phyloP scores from a whole-genome alignment of 2,113 vertebrate genomes.

The Upupa epops region DNA sequence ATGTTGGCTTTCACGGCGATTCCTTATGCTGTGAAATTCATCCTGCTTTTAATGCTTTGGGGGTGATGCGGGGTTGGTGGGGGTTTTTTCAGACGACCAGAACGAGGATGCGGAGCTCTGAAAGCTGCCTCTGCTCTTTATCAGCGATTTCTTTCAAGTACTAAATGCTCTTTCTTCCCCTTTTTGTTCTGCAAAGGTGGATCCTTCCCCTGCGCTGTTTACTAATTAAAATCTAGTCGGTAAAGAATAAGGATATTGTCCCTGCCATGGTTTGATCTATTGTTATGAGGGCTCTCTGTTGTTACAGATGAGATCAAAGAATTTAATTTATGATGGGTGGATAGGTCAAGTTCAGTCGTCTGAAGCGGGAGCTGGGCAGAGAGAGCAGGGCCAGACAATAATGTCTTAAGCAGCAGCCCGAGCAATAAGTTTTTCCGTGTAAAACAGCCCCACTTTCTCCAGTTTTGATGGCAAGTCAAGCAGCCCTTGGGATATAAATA shows the following conservation, averaged over 20 bases:
- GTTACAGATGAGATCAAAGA: conserved; percentile 72
- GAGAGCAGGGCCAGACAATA: conserved; percentile 11
- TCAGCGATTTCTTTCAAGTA: conserved; percentile 19
- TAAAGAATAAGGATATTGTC: conserved; percentile 54
- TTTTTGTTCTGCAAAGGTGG: conserved; percentile 14
- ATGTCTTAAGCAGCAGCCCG: conserved; percentile 27
- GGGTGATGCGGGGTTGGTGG: neutral
- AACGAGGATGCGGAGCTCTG: conserved; percentile 34
- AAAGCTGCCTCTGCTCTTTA: conserved; percentile 53
- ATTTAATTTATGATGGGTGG: conserved; percentile 72
- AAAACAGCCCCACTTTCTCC: neutral
- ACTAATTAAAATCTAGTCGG: conserved; percentile 64
- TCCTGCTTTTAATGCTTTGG: conserved; percentile 24
- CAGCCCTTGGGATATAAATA: neutral
- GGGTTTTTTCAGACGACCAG: conserved; percentile 14
- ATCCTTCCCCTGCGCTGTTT: conserved; percentile 48
- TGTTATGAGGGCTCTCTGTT: conserved; percentile 53
- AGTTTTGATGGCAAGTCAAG: neutral
- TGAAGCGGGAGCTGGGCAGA: conserved; percentile 23
- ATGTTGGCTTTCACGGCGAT: neutral
- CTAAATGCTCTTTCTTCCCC: conserved; percentile 22
- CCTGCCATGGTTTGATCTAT: conserved; percentile 38
- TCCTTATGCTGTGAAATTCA: conserved; percentile 43
- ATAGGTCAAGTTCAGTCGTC: conserved; percentile 57
- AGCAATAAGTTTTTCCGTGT: neutral